Base-by-base conservation (phyloP, 2,797 vertebrate genomes). In the Oreochromis grahami region DNA sequence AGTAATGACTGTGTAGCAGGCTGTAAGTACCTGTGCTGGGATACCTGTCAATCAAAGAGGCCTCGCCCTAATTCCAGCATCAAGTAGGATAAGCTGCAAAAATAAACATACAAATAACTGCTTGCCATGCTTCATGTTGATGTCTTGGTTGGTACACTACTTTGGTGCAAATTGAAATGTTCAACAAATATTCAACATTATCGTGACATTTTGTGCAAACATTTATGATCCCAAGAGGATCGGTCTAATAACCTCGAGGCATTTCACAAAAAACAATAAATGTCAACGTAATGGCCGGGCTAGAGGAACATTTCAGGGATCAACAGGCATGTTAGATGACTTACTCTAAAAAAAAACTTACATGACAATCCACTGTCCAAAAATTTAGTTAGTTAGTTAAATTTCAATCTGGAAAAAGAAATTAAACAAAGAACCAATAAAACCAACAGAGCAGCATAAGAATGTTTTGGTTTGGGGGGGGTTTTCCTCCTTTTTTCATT, bases 211-310 rank as follows among this genome's bases (percentile, higher is more conserved):
- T 17, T 68, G 21, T 26, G 1, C 8, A 48, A 72, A 72, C 14
- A 45, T 26, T 72, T 45, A 45, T 45, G 41, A 41, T 29, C 21
- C 41, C 24, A 19, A 48, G 41, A 72, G 68, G 68, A 48, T 29
- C 14, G 0, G 1, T 45, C 65, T 45, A 45, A 45, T 43, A 45
- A 72, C 41, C 2, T 70, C 3, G 3, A 72, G 24, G 24, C 41
- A 45, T 72, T 72, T 48, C 6, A 72, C 41, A n/a, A 45, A 45
- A 72, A 68, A 43, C 21, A 70, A 70, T 10, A 70, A 70, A 45
- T 43, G 24, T 43, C 1, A 45, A 45, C 0, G 1, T 70, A 17
- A 70, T 45, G 13, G n/a, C 36, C 0, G 3, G 21, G 6, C n/a
- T 41, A 70, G 36, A 43, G 14, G n/a, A 41, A 41, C n/a, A 24